Percentiles rank a stretch among this genome's conserved stretches.
Evolutionary conservation across 2,113 vertebrate species (phyloP).

Genomic region (Coptodon rendalli): DNA sequence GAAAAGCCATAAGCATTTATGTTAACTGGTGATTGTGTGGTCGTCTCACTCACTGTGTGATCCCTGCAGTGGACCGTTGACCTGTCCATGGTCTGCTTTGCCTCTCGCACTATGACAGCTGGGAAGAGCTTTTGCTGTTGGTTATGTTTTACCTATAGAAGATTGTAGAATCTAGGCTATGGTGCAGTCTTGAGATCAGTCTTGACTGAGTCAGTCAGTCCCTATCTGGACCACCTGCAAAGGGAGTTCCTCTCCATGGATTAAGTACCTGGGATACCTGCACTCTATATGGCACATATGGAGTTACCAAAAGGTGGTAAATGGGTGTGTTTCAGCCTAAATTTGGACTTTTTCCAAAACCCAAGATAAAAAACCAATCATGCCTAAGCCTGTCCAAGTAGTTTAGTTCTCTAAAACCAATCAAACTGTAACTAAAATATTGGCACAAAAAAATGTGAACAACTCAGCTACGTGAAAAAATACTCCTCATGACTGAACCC

Average conservation of each 20-base stretch:
- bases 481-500: not conserved
- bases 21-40: not conserved
- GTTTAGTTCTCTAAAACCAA: not conserved
- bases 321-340: not conserved
- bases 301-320: not conserved
- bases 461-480: not conserved
- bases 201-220: not conserved
- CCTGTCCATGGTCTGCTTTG: not conserved
- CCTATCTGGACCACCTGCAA: not conserved
- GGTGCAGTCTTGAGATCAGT: not conserved
- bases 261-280: not conserved
- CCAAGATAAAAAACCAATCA: not conserved
- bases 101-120: not conserved
- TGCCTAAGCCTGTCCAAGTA: not conserved
- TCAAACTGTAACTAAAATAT: not conserved
- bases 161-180: not conserved
- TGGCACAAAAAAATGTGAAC: not conserved
- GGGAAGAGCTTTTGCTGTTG: not conserved
- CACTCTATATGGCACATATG: not conserved
- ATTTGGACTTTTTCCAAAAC: not conserved
- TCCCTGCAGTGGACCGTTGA: not conserved
- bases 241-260: not conserved
- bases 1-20: not conserved
- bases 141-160: not conserved
- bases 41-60: not conserved